These are phyloP conservation scores for Xiphorhynchus erythropygius DNA, from an alignment of 2,797 vertebrate genomes.

Conservation along the genomic window DNA sequence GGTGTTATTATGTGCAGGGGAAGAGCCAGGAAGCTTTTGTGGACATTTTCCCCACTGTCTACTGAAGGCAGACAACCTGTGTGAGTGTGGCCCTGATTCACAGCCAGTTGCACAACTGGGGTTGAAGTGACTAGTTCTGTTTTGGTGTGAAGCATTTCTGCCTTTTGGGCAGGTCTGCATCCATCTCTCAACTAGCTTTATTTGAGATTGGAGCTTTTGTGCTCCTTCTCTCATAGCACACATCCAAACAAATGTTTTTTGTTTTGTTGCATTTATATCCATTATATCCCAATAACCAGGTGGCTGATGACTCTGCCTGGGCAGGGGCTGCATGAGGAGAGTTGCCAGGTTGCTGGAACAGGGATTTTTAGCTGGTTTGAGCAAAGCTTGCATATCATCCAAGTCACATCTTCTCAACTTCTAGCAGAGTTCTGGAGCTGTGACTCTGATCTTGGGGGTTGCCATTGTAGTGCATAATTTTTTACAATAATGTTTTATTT, in stretches of 20 bases:
- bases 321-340: neutral
- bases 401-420: neutral
- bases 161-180: neutral
- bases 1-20: neutral
- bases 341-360: neutral
- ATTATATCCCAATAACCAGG: neutral
- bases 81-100: neutral
- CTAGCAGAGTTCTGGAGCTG: neutral
- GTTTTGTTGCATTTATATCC: neutral
- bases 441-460: neutral
- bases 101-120: neutral
- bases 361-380: neutral
- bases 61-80: neutral
- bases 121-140: neutral
- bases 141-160: neutral
- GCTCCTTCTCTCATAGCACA: neutral
- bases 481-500: neutral
- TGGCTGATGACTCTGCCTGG: neutral
- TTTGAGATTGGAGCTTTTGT: neutral
- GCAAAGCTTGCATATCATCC: fast-evolving
- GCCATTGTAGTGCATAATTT: neutral
- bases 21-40: neutral
- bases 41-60: neutral
- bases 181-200: fast-evolving
- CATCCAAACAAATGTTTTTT: fast-evolving